Evolutionary conservation across 2,888 invertebrate species (phyloP).

Genomic region (Zhuqinia jingwanae): DNA sequence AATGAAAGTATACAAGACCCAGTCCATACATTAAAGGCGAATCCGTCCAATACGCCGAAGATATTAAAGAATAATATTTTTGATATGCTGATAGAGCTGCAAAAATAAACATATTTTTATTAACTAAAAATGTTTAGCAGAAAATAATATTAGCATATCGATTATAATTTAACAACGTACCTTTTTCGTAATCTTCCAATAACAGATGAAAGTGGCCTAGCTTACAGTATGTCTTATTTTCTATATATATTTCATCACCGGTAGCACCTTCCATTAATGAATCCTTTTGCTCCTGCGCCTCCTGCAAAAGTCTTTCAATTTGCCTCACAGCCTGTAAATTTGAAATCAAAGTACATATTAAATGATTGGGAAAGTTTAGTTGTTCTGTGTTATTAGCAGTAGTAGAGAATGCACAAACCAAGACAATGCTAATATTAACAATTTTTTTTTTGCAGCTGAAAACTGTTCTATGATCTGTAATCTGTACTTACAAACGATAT

Average conservation of each 20-base stretch:
- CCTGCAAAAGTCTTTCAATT: slow-evolving; percentile 91
- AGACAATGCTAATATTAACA: too few species aligned
- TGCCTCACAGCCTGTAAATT: slow-evolving; percentile 88
- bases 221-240: slow-evolving; percentile 95
- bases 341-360: not conserved
- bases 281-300: slow-evolving; percentile 86
- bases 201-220: slow-evolving; percentile 97
- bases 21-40: slow-evolving; percentile 95
- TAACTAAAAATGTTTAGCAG: too few species aligned
- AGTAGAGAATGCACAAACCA: too few species aligned
- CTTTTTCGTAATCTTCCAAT: slow-evolving; percentile 96
- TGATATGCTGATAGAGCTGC: slow-evolving; percentile 98
- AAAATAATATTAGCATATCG: too few species aligned
- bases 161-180: slow-evolving; percentile 83
- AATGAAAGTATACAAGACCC: slow-evolving; percentile 98
- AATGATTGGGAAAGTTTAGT: not conserved
- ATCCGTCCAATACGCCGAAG: slow-evolving; percentile 92
- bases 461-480: too few species aligned
- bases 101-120: too few species aligned
- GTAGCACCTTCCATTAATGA: slow-evolving; percentile 69
- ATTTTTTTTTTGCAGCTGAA: too few species aligned
- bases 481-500: too few species aligned
- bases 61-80: slow-evolving; percentile 88
- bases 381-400: not conserved
- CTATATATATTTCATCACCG: slow-evolving; percentile 82